A percentile compares a stretch with the other conserved stretches of the same genome.
Conservation (phyloP, 1,140 invertebrate genomes). For the Wasmannia auropunctata region DNA sequence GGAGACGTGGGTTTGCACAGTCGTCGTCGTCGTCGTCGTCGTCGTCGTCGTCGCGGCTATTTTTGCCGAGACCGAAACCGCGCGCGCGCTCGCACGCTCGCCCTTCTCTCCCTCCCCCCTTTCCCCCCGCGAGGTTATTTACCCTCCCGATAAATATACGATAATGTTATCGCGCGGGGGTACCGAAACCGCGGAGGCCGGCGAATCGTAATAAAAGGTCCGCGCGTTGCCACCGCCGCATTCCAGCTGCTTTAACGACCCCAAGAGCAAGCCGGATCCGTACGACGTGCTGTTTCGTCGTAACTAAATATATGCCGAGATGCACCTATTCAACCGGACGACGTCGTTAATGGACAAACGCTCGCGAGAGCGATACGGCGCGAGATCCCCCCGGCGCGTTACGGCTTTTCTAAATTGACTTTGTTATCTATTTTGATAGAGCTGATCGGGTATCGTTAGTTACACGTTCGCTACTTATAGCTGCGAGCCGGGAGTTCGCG, state of each 20-base stretch:
- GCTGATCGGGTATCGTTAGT: conserved; percentile 67
- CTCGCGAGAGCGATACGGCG: not conserved
- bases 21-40: too few species aligned
- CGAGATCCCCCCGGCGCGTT: not conserved
- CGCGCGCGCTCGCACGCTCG: conserved; percentile 7
- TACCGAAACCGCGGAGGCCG: conserved; percentile 43
- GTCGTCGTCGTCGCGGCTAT: conserved; percentile 64
- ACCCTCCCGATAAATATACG: conserved; percentile 78
- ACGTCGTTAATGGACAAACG: conserved; percentile 9
- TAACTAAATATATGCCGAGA: conserved; percentile 77
- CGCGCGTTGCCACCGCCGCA: conserved; percentile 54
- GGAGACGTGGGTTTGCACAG: conserved; percentile 19
- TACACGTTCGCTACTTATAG: conserved; percentile 62
- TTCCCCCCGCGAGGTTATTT: conserved; percentile 71
- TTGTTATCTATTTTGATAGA: conserved; percentile 70
- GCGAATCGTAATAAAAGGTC: conserved; percentile 74
- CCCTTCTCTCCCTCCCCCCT: not conserved
- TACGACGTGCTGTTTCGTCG: conserved; percentile 71
- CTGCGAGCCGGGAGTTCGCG: conserved; percentile 47
- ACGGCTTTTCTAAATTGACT: conserved; percentile 60
- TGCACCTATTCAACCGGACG: conserved; percentile 41
- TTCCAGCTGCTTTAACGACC: conserved; percentile 75
- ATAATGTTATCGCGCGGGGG: conserved; percentile 75
- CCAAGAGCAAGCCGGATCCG: conserved; percentile 64
- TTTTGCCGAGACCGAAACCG: conserved; percentile 49